Conservation (phyloP, 1,140 invertebrate species). For the Drosophila orena region DNA sequence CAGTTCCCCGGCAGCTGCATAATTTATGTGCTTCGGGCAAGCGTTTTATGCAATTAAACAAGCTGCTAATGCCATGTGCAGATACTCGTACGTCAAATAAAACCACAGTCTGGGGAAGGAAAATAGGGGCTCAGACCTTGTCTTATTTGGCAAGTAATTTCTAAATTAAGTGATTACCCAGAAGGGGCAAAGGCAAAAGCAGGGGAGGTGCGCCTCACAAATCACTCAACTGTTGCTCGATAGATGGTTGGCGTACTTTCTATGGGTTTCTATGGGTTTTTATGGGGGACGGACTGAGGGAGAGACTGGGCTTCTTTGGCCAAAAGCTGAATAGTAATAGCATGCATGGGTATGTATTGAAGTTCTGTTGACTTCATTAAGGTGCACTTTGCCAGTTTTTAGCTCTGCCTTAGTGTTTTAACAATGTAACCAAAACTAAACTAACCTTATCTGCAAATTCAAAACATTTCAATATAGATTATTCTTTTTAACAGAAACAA, state of each 20-base stretch:
- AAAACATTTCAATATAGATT: too few relatives aligned
- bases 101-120: background rate
- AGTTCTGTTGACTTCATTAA: background rate
- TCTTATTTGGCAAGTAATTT: constrained; percentile 43
- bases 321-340: constrained; percentile 14
- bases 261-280: too few relatives aligned
- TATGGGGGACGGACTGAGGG: background rate
- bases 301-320: constrained; percentile 2
- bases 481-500: too few relatives aligned
- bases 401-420: too few relatives aligned
- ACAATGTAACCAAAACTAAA: too few relatives aligned
- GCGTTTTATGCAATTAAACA: constrained; percentile 51
- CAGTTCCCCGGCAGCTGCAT: constrained; percentile 1
- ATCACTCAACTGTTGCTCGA: constrained; percentile 47
- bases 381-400: too few relatives aligned
- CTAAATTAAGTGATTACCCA: constrained; percentile 54
- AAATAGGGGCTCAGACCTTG: constrained; percentile 17
- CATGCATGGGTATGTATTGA: background rate
- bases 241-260: constrained; percentile 19
- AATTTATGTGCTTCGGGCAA: constrained; percentile 27
- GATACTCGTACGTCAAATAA: constrained; percentile 14
- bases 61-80: constrained; percentile 51
- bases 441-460: too few relatives aligned
- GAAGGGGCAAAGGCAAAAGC: constrained; percentile 14
- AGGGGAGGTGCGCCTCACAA: constrained; percentile 37